Percentiles rank a stretch among this genome's conserved stretches.
Evolutionary conservation across 1,140 invertebrate genomes (phyloP).

Genomic region (Aphaenogaster floridana): DNA sequence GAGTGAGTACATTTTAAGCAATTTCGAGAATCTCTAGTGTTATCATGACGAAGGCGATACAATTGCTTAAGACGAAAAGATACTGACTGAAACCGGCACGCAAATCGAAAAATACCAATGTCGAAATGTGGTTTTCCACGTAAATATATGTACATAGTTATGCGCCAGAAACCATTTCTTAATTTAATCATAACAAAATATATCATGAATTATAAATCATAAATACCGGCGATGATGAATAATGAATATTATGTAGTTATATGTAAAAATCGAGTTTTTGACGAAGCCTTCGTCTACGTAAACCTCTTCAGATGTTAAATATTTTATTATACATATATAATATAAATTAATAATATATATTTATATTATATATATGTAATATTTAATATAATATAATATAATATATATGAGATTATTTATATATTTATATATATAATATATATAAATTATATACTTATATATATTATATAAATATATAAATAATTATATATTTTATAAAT

Average conservation of each 20-base stretch:
- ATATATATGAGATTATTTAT: no score
- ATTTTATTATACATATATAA: no score
- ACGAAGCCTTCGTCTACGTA: no score
- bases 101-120: neutral
- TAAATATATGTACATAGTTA: neutral
- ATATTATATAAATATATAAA: no score
- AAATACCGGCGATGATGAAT: neutral
- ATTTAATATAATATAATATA: no score
- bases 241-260: neutral
- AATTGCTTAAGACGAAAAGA: neutral
- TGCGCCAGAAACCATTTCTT: neutral
- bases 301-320: no score
- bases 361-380: no score
- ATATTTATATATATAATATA: no score
- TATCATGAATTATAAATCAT: neutral
- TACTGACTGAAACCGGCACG: neutral
- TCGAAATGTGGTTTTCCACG: no score
- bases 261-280: no score
- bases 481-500: neutral
- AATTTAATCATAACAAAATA: neutral
- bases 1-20: slow-evolving; percentile 6
- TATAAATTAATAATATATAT: no score
- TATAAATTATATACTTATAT: no score
- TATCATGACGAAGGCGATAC: neutral
- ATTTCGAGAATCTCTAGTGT: slow-evolving; percentile 31